These are phyloP conservation scores for Xiphophorus couchianus DNA, from an alignment of 2,113 vertebrate species.

Conservation along the genomic window DNA sequence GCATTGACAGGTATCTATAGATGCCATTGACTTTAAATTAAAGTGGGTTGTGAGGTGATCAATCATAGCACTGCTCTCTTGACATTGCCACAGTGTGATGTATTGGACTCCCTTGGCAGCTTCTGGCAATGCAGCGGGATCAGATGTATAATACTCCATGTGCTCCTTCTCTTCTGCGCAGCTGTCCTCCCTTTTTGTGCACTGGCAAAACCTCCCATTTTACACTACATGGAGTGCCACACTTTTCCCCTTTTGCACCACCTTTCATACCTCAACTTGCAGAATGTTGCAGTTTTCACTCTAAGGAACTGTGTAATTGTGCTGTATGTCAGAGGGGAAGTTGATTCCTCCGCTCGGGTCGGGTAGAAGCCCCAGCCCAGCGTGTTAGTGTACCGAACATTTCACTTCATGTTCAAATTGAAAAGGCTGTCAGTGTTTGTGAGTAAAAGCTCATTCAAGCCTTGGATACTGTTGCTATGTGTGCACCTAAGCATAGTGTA, in stretches of 20 bases:
- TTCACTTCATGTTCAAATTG: slow-evolving; percentile 26
- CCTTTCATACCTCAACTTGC: slow-evolving; percentile 29
- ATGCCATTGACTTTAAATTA: slow-evolving; percentile 74
- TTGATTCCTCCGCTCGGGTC: slow-evolving; percentile 30
- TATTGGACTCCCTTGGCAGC: slow-evolving; percentile 62
- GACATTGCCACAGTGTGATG: slow-evolving; percentile 72
- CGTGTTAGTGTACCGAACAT: slow-evolving; percentile 1
- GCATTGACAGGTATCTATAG: slow-evolving; percentile 78
- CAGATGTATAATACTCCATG: slow-evolving; percentile 66
- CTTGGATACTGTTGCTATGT: slow-evolving; percentile 29
- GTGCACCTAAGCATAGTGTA: slow-evolving; percentile 2
- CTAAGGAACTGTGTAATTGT: slow-evolving; percentile 21
- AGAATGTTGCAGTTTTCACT: slow-evolving; percentile 44
- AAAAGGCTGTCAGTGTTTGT: slow-evolving; percentile 29
- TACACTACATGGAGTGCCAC: slow-evolving; percentile 54
- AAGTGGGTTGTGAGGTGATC: slow-evolving; percentile 63
- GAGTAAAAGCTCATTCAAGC: slow-evolving; percentile 12
- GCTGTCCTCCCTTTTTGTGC: slow-evolving; percentile 38
- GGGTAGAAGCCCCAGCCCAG: not conserved
- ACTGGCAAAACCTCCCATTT: slow-evolving; percentile 55
- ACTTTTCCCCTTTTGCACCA: slow-evolving; percentile 26
- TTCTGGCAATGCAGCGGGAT: slow-evolving; percentile 38
- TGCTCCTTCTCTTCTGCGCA: slow-evolving; percentile 30
- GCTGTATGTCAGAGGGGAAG: slow-evolving; percentile 12
- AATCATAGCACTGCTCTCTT: slow-evolving; percentile 60